These are phyloP conservation scores for Cabera pusaria DNA, from an alignment of 2,888 invertebrate genomes.

Conservation along the genomic window DNA sequence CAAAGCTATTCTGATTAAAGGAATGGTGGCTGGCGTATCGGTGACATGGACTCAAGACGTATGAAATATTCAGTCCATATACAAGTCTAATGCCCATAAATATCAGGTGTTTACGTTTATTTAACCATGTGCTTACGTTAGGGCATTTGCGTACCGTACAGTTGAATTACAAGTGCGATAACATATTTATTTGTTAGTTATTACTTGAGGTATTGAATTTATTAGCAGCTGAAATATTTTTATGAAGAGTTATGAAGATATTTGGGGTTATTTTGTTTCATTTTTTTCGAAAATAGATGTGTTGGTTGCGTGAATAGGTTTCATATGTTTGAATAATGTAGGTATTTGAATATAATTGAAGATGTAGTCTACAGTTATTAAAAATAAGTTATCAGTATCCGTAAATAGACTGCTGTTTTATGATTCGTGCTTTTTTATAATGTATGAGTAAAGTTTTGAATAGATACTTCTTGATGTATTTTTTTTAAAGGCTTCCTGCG, in stretches of 20 bases:
- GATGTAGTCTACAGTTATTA: no score
- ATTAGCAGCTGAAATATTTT: constrained; percentile 25
- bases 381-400: no score
- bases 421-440: no score
- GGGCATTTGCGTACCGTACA: constrained; percentile 29
- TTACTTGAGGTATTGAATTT: constrained; percentile 26
- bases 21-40: constrained; percentile 11
- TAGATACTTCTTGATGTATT: no score
- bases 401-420: no score
- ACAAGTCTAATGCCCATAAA: constrained; percentile 31
- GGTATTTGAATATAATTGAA: no score
- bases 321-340: no score
- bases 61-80: constrained; percentile 33
- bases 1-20: no score
- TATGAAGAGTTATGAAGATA: constrained; percentile 16
- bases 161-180: constrained; percentile 27
- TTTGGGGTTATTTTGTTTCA: constrained; percentile 1
- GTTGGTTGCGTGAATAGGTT: constrained; percentile 5
- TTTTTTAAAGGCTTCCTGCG: no score
- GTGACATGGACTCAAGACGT: constrained; percentile 23
- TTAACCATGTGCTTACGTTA: constrained; percentile 27
- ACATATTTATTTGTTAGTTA: constrained; percentile 33
- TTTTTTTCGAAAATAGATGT: background rate
- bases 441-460: no score
- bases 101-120: constrained; percentile 25